Evolutionary conservation across 1,140 invertebrate genomes (phyloP).

Genomic region (Apis cerana): DNA sequence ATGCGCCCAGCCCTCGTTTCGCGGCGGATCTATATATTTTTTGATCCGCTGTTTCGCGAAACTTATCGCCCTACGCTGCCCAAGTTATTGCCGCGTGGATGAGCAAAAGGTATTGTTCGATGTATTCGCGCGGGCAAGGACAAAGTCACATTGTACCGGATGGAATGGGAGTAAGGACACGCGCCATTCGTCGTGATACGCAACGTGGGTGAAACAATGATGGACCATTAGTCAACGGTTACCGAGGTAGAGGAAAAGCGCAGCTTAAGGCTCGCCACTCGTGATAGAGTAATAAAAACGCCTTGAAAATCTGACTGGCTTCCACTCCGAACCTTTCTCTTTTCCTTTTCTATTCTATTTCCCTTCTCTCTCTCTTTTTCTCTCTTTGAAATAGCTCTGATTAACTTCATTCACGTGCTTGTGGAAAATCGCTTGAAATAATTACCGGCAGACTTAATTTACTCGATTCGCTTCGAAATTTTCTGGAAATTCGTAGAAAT

Average conservation of each 20-base stretch:
- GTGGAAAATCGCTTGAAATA: conserved; percentile 45
- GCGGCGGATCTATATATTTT: conserved; percentile 24
- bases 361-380: background rate
- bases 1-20: conserved; percentile 2
- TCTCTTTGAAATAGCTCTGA: background rate
- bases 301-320: conserved; percentile 34
- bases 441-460: conserved; percentile 38
- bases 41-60: conserved; percentile 24
- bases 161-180: conserved; percentile 44
- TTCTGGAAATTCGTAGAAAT: background rate
- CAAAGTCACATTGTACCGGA: conserved; percentile 55
- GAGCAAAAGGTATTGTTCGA: conserved; percentile 52
- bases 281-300: conserved; percentile 36
- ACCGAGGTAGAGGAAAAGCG: conserved; percentile 15
- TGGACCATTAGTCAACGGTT: conserved; percentile 49
- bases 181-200: conserved; percentile 34
- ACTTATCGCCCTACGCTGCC: conserved; percentile 23
- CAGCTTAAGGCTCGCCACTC: conserved; percentile 28
- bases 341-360: background rate
- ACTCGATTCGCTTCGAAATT: background rate
- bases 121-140: conserved; percentile 5
- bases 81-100: conserved; percentile 52
- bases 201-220: conserved; percentile 51
- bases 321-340: background rate
- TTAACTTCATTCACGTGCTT: conserved; percentile 17